Percentiles rank a stretch among this genome's conserved stretches.
Conservation (phyloP, 1,140 invertebrate species). For the Limonius californicus region DNA sequence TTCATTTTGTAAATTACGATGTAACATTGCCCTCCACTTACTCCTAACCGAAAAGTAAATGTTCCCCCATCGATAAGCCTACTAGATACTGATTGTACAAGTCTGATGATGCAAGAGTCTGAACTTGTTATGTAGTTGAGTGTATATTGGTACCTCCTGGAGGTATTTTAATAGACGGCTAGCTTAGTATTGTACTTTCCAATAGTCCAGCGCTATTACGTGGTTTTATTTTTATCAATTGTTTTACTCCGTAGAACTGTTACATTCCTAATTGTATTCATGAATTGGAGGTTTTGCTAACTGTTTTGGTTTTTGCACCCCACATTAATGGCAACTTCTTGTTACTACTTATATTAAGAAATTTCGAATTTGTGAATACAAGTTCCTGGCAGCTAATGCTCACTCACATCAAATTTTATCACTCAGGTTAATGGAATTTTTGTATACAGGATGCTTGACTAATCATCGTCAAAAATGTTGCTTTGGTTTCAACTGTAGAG, state of each 20-base stretch:
- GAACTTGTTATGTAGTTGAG: constrained; percentile 1
- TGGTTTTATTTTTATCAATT: no score
- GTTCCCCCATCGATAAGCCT: no score
- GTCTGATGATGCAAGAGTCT: constrained; percentile 5
- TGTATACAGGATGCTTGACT: no score
- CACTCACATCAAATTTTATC: constrained; percentile 7
- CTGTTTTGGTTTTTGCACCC: no score
- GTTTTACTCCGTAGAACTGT: constrained; percentile 5
- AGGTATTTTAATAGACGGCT: constrained; percentile 2
- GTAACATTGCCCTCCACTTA: no score
- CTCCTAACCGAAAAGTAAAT: no score
- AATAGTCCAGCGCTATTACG: no score
- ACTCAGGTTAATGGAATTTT: constrained; percentile 22
- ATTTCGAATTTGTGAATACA: constrained; percentile 9
- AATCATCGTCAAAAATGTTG: no score
- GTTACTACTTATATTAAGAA: no score
- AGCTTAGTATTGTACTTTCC: neutral
- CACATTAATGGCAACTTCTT: no score
- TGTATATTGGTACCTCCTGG: constrained; percentile 10
- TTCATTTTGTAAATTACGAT: no score
- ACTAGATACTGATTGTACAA: neutral
- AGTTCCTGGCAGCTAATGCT: constrained; percentile 17
- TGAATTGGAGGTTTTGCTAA: neutral
- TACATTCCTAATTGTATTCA: constrained; percentile 5
- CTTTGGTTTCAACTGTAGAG: no score